A percentile compares a stretch with the other conserved stretches of the same genome.
phyloP scores from a whole-genome alignment of 2,797 vertebrate species.

The Hydrocynus forskahlii region DNA sequence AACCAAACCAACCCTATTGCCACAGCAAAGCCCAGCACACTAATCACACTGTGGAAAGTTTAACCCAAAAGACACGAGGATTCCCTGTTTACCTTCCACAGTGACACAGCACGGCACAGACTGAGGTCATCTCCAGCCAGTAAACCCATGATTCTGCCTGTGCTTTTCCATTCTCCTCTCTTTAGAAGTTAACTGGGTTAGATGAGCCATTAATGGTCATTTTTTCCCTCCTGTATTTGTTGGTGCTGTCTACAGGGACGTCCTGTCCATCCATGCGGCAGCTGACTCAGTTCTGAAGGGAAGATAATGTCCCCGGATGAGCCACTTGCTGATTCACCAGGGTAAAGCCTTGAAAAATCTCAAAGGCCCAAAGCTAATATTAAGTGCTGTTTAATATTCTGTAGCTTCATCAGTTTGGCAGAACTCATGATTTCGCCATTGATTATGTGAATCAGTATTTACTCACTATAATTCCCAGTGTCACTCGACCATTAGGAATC shows the following conservation, averaged over 20 bases:
- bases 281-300: constrained; percentile 8
- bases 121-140: constrained; percentile 39
- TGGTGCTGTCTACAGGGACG: constrained; percentile 4
- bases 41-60: constrained; percentile 38
- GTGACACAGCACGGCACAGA: constrained; percentile 27
- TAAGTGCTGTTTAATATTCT: no score
- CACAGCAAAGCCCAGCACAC: not conserved
- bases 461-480: no score
- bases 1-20: not conserved
- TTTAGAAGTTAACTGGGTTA: constrained; percentile 31
- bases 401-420: no score
- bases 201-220: constrained; percentile 25
- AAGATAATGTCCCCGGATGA: no score
- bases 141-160: not conserved
- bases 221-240: constrained; percentile 23
- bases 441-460: no score
- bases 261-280: constrained; percentile 12
- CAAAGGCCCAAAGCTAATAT: no score
- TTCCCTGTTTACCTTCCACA: constrained; percentile 39
- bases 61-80: constrained; percentile 47
- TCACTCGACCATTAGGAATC: no score
- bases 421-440: no score
- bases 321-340: no score
- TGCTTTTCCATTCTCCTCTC: constrained; percentile 45
- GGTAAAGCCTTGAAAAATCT: no score